Evolutionary conservation across 1,140 invertebrate species (phyloP).

Genomic region (fruit fly (Drosophila melanogaster)): DNA sequence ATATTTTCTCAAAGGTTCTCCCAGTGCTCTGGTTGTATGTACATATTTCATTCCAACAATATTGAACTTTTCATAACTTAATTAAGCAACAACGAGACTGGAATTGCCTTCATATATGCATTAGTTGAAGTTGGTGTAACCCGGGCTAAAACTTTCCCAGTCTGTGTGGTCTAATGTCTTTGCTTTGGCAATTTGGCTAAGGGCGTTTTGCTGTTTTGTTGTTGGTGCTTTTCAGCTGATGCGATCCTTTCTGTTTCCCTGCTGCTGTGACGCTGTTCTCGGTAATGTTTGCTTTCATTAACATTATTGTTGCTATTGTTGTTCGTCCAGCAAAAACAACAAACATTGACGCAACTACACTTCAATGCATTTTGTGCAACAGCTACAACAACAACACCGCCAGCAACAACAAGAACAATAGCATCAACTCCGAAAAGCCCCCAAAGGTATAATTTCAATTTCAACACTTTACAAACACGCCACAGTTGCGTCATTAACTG

Average conservation of each 20-base stretch:
- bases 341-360: slow-evolving; percentile 53
- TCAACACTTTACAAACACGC: slow-evolving; percentile 82
- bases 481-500: slow-evolving; percentile 82
- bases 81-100: slow-evolving; percentile 25
- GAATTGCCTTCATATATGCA: slow-evolving; percentile 49
- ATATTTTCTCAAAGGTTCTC: background rate
- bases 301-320: slow-evolving; percentile 68
- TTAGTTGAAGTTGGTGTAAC: background rate
- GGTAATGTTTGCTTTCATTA: slow-evolving; percentile 74
- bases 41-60: slow-evolving; percentile 35
- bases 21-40: background rate
- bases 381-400: slow-evolving; percentile 22
- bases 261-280: slow-evolving; percentile 20
- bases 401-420: slow-evolving; percentile 26
- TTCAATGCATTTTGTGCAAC: slow-evolving; percentile 60
- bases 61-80: slow-evolving; percentile 47
- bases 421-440: slow-evolving; percentile 48
- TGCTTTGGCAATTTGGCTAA: slow-evolving; percentile 54
- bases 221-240: slow-evolving; percentile 25
- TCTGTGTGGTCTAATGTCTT: slow-evolving; percentile 40
- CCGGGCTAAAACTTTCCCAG: slow-evolving; percentile 16
- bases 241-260: slow-evolving; percentile 13
- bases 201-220: slow-evolving; percentile 43
- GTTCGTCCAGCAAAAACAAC: slow-evolving; percentile 11
- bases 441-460: slow-evolving; percentile 81